Conservation (phyloP, 2,888 invertebrate species). For the Piscicola geometra region DNA sequence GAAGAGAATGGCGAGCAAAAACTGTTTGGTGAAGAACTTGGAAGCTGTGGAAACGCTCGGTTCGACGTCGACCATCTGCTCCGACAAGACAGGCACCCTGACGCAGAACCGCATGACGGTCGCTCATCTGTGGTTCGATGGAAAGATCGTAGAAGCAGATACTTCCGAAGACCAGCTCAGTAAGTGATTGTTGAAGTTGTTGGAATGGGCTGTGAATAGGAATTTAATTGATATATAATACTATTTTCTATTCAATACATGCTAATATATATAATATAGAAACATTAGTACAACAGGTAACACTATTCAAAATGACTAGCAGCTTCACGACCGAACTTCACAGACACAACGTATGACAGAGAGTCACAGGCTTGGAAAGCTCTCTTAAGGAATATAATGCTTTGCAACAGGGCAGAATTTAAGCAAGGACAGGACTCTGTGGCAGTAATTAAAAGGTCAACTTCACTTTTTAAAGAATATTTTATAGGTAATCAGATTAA, state of each 20-base stretch:
- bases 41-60: conserved; percentile 98
- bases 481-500: no score
- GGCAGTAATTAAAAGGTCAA: conserved; percentile 82
- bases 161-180: conserved; percentile 96
- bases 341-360: conserved; percentile 78
- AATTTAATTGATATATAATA: no score
- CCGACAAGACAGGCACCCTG: conserved; percentile 95
- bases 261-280: no score
- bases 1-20: conserved; percentile 98
- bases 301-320: no score
- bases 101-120: conserved; percentile 99
- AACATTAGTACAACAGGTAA: no score
- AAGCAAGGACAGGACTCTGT: conserved; percentile 87
- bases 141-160: conserved; percentile 96
- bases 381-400: conserved; percentile 84
- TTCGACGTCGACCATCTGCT: conserved; percentile 97
- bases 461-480: no score
- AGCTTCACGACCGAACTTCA: neutral
- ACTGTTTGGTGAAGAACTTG: conserved; percentile 96
- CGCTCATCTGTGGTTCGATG: conserved; percentile 98
- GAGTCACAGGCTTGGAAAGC: conserved; percentile 79
- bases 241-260: no score
- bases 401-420: conserved; percentile 98
- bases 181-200: no score
- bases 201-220: no score